Evolutionary conservation across 1,140 invertebrate genomes (phyloP).

Genomic region (Philopotamus ludificatus): DNA sequence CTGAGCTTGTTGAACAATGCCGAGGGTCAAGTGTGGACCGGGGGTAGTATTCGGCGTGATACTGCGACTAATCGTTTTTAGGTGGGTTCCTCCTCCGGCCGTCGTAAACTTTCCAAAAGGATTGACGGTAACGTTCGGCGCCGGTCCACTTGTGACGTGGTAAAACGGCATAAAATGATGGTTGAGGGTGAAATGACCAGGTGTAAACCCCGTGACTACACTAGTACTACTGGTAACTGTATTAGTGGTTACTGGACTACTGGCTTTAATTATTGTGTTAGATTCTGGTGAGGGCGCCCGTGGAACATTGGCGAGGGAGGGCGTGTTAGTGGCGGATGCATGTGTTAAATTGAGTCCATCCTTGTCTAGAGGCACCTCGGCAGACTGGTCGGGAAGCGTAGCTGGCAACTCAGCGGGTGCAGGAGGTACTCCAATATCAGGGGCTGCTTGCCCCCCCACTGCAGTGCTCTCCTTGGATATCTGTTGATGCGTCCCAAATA

Average conservation of each 20-base stretch:
- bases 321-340: constrained; percentile 41
- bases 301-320: constrained; percentile 40
- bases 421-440: constrained; percentile 36
- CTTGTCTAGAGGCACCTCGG: constrained; percentile 38
- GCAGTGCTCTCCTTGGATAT: constrained; percentile 60
- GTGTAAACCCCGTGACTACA: constrained; percentile 33
- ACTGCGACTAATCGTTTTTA: constrained; percentile 9
- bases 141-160: constrained; percentile 44
- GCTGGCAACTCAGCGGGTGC: constrained; percentile 45
- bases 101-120: constrained; percentile 48
- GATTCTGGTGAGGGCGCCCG: constrained; percentile 44
- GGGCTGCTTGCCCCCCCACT: constrained; percentile 45
- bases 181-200: constrained; percentile 30
- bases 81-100: constrained; percentile 14
- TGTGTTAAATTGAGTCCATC: constrained; percentile 39
- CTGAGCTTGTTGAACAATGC: constrained; percentile 19
- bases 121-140: constrained; percentile 62
- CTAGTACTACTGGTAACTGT: constrained; percentile 33
- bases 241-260: constrained; percentile 40
- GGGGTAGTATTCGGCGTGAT: constrained; percentile 16
- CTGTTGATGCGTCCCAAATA: constrained; percentile 53
- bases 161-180: constrained; percentile 37
- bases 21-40: constrained; percentile 28
- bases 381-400: constrained; percentile 42
- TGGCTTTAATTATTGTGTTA: constrained; percentile 46